phyloP scores from a whole-genome alignment of 1,140 invertebrate species.

The Zaprionus capensis region DNA sequence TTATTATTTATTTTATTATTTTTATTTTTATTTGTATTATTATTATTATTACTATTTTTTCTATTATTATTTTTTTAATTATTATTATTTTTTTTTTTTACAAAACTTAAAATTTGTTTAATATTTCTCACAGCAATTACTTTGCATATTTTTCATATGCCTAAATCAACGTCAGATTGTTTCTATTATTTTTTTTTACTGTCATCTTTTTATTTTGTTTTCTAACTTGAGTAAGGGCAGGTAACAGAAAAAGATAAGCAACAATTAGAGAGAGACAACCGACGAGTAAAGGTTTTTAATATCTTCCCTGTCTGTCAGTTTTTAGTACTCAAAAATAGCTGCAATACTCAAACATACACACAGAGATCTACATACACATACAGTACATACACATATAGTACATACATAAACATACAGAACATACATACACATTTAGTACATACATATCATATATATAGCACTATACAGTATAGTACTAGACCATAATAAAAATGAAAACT shows the following conservation, averaged over 20 bases:
- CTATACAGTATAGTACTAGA: constrained; percentile 3
- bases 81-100: too few relatives aligned
- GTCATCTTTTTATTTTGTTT: not conserved
- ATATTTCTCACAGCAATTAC: too few relatives aligned
- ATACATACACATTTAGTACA: not conserved
- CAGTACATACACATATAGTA: not conserved
- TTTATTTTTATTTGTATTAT: too few relatives aligned
- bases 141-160: too few relatives aligned
- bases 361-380: not conserved
- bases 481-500: constrained; percentile 42
- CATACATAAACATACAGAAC: not conserved
- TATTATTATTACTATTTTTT: too few relatives aligned
- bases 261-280: constrained; percentile 2
- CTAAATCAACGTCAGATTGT: too few relatives aligned
- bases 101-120: too few relatives aligned
- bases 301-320: constrained; percentile 6
- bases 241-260: constrained; percentile 13
- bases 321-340: constrained; percentile 31
- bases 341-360: not conserved
- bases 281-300: constrained; percentile 8
- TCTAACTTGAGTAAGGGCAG: constrained; percentile 24
- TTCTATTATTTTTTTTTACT: not conserved
- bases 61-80: too few relatives aligned
- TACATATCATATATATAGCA: not conserved
- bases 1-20: too few relatives aligned